Evolutionary conservation across 2,888 invertebrate species (phyloP), one percentile per base, ranked within the genome.

Genomic region (Anticlea derivata): DNA sequence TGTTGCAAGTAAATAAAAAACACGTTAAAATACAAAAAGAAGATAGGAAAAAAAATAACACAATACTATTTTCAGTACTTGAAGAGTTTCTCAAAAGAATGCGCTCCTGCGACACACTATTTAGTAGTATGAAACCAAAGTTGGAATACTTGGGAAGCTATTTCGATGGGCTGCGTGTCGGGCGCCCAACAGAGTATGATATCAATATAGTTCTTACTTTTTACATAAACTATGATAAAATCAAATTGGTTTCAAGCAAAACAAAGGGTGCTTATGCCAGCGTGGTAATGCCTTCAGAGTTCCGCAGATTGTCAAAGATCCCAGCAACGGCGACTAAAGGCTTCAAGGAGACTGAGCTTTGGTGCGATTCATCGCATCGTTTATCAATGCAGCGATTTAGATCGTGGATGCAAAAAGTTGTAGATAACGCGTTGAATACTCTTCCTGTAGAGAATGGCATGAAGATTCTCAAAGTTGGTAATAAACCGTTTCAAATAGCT

Each of bases 111-210:
- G 66, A 80, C 52, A 55, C 52, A 11, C 62, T 82, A 30, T 83
- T 83, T 46, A 44, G 63, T 11, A 76, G 66, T 41, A 70, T 83
- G 70, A 79, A 74, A 39, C 83, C 83, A 4, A 77, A 61, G 47
- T 58, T 83, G 12, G 80, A 75, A 56, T 83, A 75, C 52, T 68
- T 83, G 39, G 83, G 83, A 1, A 83, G 83, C 50, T 83, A 81
- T 54, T 83, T 73, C 50, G 83, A 83, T 44, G 75, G 80, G 22
- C 55, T 83, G 10, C 75, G 83, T 5, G 78, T 83, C 8, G 81
- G 83, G 1, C 67, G 76, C 30, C 78, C 83, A 3, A 80, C 73
- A 7, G 83, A 83, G 60, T 83, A 78, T 41, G 83, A 83, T 52
- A 73, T 83, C 10, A 83, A 83, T 52, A 64, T 83, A 5, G 68